Evolutionary conservation across 2,113 vertebrate species (phyloP).

Genomic region (Oophaga pumilio): DNA sequence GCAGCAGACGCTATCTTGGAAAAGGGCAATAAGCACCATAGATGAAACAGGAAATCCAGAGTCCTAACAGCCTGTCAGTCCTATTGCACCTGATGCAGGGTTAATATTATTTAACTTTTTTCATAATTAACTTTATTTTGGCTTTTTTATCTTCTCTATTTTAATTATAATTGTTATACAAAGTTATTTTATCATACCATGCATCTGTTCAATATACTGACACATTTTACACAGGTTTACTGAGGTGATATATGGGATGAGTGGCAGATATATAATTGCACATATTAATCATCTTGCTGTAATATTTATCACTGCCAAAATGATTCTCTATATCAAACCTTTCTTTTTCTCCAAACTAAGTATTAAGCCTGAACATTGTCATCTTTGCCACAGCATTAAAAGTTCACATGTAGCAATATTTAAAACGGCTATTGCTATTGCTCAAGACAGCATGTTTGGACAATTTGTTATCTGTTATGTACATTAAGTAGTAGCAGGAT

Average conservation of each 20-base stretch:
- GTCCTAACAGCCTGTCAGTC: no score
- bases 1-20: no score
- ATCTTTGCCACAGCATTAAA: background rate
- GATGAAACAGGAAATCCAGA: no score
- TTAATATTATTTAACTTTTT: background rate
- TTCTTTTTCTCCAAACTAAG: background rate
- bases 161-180: background rate
- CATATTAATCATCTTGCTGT: slow-evolving; percentile 43
- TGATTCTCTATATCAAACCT: background rate
- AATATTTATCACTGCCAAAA: slow-evolving; percentile 21
- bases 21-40: no score
- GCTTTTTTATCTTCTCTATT: background rate
- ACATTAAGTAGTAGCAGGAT: no score
- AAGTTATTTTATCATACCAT: slow-evolving; percentile 23
- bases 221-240: slow-evolving; percentile 26
- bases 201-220: slow-evolving; percentile 6
- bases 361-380: background rate
- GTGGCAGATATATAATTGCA: slow-evolving; percentile 37
- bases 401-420: background rate
- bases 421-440: background rate
- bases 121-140: background rate
- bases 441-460: no score
- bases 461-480: no score
- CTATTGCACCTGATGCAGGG: no score
- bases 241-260: slow-evolving; percentile 36